Evolutionary conservation across 1,140 invertebrate species (phyloP).

Genomic region (Octopus bimaculoides): DNA sequence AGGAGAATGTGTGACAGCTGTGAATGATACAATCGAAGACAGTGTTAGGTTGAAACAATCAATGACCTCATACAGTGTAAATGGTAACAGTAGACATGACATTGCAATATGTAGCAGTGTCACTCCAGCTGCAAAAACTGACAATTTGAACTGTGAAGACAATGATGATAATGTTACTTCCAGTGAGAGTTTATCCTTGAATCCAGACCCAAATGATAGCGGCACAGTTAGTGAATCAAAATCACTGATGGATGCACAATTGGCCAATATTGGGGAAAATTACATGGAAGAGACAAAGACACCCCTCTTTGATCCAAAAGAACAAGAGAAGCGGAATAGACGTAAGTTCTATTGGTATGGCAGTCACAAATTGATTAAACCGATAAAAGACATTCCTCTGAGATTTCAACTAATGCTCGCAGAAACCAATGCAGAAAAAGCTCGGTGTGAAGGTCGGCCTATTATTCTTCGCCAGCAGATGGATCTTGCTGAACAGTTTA

Average conservation of each 20-base stretch:
- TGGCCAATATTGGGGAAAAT: neutral
- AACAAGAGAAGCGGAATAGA: constrained; percentile 27
- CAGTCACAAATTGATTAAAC: constrained; percentile 47
- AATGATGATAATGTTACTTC: neutral
- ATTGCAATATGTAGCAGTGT: too few species aligned
- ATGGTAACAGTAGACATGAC: too few species aligned
- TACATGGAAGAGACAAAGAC: neutral
- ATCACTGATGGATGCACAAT: neutral
- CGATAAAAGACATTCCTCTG: constrained; percentile 53
- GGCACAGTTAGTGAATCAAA: neutral
- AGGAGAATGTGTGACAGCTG: too few species aligned
- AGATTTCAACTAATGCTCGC: constrained; percentile 44
- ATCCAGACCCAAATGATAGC: neutral
- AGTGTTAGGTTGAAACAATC: too few species aligned
- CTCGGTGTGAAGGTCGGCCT: constrained; percentile 47
- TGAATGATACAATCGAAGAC: too few species aligned
- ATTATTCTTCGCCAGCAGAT: constrained; percentile 41
- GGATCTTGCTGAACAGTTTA: constrained; percentile 14
- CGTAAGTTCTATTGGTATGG: constrained; percentile 51
- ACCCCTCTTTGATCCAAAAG: neutral
- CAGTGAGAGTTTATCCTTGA: neutral
- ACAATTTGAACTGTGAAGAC: neutral
- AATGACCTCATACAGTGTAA: too few species aligned
- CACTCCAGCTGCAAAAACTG: neutral
- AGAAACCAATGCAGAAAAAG: constrained; percentile 42